These are phyloP conservation scores for Struthidea cinerea DNA, from an alignment of 2,113 vertebrate genomes.

Conservation along the genomic window DNA sequence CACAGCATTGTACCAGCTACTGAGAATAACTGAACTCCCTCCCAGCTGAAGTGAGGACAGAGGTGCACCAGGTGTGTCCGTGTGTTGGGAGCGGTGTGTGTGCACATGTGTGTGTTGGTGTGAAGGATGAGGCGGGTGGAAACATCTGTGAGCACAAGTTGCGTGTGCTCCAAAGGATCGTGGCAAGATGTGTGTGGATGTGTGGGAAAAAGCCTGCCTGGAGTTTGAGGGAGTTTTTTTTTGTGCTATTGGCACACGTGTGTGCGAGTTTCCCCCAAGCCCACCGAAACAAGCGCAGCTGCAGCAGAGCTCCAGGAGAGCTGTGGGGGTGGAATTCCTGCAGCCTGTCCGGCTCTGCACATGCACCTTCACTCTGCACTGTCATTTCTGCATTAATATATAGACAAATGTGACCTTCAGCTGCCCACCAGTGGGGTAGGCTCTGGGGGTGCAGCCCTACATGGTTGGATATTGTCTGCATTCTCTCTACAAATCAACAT, in stretches of 20 bases:
- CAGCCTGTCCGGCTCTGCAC: not conserved
- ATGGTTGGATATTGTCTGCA: fast-evolving
- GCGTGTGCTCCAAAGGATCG: not conserved
- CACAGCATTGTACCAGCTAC: not conserved
- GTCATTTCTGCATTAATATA: not conserved
- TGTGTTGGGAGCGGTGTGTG: not conserved
- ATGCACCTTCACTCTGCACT: not conserved
- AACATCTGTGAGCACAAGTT: not conserved
- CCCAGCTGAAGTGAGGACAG: not conserved
- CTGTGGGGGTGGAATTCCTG: not conserved
- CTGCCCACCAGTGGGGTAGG: fast-evolving
- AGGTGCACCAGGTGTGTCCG: not conserved
- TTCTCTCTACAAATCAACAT: not conserved
- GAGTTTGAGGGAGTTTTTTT: not conserved
- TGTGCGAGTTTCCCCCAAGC: not conserved
- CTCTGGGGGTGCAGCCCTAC: fast-evolving
- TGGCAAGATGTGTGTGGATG: not conserved
- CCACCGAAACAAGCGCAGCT: fast-evolving
- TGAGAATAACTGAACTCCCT: not conserved
- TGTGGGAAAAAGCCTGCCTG: not conserved
- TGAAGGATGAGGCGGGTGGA: not conserved
- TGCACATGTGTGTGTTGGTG: not conserved
- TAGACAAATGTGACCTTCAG: not conserved
- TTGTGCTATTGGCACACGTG: not conserved
- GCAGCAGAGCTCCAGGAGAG: not conserved